Evolutionary conservation across 2,797 vertebrate genomes (phyloP).

Genomic region (Ceyx erithaca): DNA sequence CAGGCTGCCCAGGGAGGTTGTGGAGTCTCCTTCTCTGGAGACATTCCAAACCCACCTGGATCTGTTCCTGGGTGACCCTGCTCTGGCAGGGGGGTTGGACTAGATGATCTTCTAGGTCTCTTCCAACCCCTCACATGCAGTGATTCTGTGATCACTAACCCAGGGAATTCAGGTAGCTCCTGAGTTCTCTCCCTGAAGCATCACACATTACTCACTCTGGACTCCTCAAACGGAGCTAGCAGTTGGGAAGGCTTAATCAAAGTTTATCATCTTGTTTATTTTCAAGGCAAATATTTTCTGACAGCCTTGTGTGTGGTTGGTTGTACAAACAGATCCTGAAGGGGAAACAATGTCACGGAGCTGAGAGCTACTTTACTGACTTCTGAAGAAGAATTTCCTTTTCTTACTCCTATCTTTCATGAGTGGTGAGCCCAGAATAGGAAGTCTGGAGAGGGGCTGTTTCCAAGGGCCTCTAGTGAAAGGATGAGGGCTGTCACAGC

Average conservation of each 20-base stretch:
- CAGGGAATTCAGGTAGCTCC: not conserved
- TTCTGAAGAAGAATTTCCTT: not conserved
- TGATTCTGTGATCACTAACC: not conserved
- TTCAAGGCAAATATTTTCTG: not conserved
- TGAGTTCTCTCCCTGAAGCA: not conserved
- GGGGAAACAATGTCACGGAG: not conserved
- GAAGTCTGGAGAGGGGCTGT: no score
- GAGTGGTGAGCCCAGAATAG: not conserved
- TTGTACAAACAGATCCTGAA: not conserved
- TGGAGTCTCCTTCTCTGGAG: no score
- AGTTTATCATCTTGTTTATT: not conserved
- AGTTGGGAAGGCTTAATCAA: not conserved
- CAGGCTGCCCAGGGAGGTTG: no score
- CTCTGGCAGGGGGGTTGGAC: no score
- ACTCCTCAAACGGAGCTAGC: not conserved
- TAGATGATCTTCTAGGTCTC: no score
- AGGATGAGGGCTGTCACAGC: not conserved
- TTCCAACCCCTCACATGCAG: no score
- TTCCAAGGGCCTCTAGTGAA: no score
- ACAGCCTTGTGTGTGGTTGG: not conserved
- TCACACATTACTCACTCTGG: not conserved
- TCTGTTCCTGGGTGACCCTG: no score
- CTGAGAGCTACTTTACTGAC: not conserved
- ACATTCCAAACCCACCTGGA: no score
- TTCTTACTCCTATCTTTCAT: not conserved